Conservation (phyloP, 2,797 vertebrate genomes). For the Allobates femoralis region DNA sequence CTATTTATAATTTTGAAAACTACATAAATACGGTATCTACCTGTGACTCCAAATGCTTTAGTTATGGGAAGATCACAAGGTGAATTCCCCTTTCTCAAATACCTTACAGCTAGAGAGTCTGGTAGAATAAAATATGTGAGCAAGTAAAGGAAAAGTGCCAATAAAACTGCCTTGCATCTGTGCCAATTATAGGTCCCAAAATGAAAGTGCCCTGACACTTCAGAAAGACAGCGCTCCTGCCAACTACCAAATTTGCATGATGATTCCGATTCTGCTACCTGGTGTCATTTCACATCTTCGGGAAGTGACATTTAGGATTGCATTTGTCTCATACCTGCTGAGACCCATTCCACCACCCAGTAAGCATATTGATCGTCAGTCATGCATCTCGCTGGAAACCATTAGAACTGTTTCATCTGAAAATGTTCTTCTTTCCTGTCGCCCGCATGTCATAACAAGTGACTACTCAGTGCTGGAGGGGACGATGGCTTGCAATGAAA, state of each 20-base stretch:
- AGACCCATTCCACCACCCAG: constrained; percentile 61
- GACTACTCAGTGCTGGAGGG: constrained; percentile 13
- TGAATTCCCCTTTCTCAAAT: constrained; percentile 24
- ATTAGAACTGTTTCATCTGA: constrained; percentile 57
- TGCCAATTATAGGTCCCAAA: constrained; percentile 62
- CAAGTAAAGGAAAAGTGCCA: constrained; percentile 58
- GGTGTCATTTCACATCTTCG: constrained; percentile 60
- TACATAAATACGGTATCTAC: neutral
- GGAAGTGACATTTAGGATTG: constrained; percentile 61
- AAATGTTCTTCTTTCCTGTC: constrained; percentile 35
- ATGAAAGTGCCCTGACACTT: constrained; percentile 60
- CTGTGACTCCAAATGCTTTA: neutral
- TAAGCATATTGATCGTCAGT: constrained; percentile 61
- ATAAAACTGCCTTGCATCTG: constrained; percentile 57
- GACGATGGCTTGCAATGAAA: neutral
- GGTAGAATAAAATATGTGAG: constrained; percentile 58
- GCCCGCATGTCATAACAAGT: constrained; percentile 40
- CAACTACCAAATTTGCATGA: constrained; percentile 61
- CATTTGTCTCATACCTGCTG: constrained; percentile 62
- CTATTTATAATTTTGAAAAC: constrained; percentile 7
- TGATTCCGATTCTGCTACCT: constrained; percentile 55
- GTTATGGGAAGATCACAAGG: constrained; percentile 50
- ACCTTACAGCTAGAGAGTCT: constrained; percentile 45
- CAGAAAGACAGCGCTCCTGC: constrained; percentile 43
- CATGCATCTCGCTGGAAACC: constrained; percentile 59